Evolutionary conservation across 2,797 vertebrate genomes (phyloP).

Genomic region (Macrochelys suwanniensis): DNA sequence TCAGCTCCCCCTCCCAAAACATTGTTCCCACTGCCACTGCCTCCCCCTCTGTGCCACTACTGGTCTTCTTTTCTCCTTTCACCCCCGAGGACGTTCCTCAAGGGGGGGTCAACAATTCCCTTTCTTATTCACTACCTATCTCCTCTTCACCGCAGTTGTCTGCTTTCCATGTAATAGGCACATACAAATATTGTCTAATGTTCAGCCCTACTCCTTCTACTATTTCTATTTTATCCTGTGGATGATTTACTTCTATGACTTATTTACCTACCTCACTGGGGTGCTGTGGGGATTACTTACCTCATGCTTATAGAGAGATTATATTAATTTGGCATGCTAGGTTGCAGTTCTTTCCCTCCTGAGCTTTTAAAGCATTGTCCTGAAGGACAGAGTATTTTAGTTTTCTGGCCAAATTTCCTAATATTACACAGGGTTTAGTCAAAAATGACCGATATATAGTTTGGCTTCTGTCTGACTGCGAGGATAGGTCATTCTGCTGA

Average conservation of each 20-base stretch:
- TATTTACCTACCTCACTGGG: neutral
- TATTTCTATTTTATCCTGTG: neutral
- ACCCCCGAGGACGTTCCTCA: neutral
- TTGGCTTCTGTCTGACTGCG: neutral
- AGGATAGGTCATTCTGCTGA: neutral
- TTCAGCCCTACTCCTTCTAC: too few species aligned
- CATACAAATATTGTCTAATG: neutral
- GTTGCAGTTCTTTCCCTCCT: neutral
- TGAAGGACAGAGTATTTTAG: neutral
- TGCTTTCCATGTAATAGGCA: neutral
- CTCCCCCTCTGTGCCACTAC: accelerated
- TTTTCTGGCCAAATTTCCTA: neutral
- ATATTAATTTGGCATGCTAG: neutral
- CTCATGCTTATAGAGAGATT: neutral
- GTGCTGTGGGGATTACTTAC: neutral
- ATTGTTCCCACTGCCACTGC: too few species aligned
- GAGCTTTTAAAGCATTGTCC: neutral
- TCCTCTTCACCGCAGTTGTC: neutral
- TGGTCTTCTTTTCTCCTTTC: neutral
- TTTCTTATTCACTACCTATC: neutral
- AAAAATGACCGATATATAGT: neutral
- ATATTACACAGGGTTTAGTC: neutral
- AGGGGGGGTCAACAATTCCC: too few species aligned
- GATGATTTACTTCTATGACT: neutral
- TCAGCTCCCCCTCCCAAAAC: too few species aligned